phyloP scores from a whole-genome alignment of 2,797 vertebrate species.

The Acridotheres tristis region DNA sequence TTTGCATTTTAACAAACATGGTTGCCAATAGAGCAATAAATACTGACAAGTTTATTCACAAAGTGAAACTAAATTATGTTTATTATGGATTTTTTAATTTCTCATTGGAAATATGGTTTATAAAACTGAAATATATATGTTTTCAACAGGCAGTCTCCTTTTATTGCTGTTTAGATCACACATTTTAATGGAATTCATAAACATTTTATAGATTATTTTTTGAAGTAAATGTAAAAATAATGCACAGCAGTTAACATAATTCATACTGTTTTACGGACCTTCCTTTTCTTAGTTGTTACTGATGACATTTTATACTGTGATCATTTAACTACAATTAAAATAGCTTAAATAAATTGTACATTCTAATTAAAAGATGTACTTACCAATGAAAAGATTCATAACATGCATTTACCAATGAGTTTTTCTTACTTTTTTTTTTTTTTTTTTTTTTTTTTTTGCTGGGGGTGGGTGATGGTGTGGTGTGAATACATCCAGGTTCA shows the following conservation, averaged over 20 bases:
- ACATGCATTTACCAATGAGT: background rate
- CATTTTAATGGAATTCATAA: background rate
- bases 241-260: background rate
- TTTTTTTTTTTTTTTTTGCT: too few relatives aligned
- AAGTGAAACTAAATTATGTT: background rate
- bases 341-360: background rate
- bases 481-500: background rate
- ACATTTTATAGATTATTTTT: background rate
- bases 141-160: background rate
- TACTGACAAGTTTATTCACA: background rate
- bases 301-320: background rate
- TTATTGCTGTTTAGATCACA: background rate
- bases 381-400: background rate
- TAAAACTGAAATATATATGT: background rate
- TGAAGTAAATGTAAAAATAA: background rate
- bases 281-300: background rate
- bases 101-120: background rate
- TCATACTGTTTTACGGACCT: background rate
- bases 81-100: background rate
- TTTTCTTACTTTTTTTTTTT: background rate
- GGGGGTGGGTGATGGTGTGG: too few relatives aligned
- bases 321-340: background rate
- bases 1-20: constrained; percentile 17
- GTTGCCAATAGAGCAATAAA: background rate
- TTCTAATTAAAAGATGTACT: background rate